Evolutionary conservation across 2,113 vertebrate species (phyloP).

Genomic region (Oncorhynchus nerka): DNA sequence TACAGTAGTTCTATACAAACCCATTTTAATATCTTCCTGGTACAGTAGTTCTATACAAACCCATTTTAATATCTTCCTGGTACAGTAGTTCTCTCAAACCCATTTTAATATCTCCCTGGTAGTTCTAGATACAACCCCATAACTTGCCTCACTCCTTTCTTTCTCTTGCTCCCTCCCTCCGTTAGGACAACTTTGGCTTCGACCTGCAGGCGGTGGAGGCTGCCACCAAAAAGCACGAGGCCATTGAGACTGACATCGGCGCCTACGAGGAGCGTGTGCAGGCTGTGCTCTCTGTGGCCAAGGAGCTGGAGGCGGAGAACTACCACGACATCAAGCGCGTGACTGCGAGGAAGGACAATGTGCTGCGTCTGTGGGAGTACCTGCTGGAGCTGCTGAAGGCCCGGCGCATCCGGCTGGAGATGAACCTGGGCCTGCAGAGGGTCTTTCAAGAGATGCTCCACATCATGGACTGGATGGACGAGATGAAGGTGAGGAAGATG

Average conservation of each 20-base stretch:
- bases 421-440: constrained; percentile 92
- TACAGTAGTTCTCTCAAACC: too few species aligned
- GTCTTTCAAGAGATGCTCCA: constrained; percentile 99
- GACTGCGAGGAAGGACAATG: constrained; percentile 92
- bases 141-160: neutral
- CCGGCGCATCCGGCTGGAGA: constrained; percentile 86
- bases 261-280: constrained; percentile 96
- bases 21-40: too few species aligned
- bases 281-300: constrained; percentile 91
- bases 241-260: constrained; percentile 97
- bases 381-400: constrained; percentile 94
- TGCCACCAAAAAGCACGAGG: constrained; percentile 96
- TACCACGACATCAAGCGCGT: constrained; percentile 98
- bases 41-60: too few species aligned
- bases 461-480: constrained; percentile 99
- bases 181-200: constrained; percentile 92
- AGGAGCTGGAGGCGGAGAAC: constrained; percentile 91
- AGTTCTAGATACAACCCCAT: neutral
- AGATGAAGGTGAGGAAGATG: constrained; percentile 88
- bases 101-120: too few species aligned
- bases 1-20: too few species aligned
- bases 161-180: neutral
- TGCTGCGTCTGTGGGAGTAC: constrained; percentile 96
- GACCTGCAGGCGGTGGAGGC: constrained; percentile 98
- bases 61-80: too few species aligned